Percentiles rank a stretch among this genome's conserved stretches.
Evolutionary conservation across 2,113 vertebrate species (phyloP).

Genomic region (Haplochromis burtoni): DNA sequence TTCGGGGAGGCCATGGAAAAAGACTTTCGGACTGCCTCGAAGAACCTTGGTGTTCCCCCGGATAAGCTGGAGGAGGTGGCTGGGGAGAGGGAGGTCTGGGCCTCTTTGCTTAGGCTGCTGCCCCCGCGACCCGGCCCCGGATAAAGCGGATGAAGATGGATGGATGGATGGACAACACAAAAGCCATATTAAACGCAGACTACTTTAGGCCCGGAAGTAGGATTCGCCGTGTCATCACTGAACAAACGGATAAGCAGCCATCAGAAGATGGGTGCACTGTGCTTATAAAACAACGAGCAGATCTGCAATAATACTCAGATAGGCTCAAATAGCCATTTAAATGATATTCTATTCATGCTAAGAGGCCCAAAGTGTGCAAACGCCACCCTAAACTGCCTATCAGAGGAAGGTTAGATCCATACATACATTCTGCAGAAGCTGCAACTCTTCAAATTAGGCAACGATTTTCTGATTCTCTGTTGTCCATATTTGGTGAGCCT

Average conservation of each 20-base stretch:
- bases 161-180: too few relatives aligned
- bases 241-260: neutral
- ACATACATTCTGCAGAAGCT: neutral
- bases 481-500: neutral
- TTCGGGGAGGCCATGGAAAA: fast-evolving
- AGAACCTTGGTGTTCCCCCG: too few relatives aligned
- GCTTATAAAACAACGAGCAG: neutral
- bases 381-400: neutral
- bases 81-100: too few relatives aligned
- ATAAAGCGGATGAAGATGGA: too few relatives aligned
- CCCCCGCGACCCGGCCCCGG: too few relatives aligned
- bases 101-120: too few relatives aligned
- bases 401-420: neutral
- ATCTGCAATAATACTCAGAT: neutral
- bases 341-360: neutral
- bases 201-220: too few relatives aligned
- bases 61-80: too few relatives aligned
- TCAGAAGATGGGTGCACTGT: neutral
- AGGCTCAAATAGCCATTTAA: neutral
- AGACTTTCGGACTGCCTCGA: fast-evolving
- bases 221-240: too few relatives aligned
- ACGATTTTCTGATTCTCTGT: neutral
- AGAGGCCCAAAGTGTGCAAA: neutral
- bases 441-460: neutral
- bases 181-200: too few relatives aligned